Evolutionary conservation across 2,888 invertebrate species (phyloP).

Genomic region (Hirudinaria manillensis): DNA sequence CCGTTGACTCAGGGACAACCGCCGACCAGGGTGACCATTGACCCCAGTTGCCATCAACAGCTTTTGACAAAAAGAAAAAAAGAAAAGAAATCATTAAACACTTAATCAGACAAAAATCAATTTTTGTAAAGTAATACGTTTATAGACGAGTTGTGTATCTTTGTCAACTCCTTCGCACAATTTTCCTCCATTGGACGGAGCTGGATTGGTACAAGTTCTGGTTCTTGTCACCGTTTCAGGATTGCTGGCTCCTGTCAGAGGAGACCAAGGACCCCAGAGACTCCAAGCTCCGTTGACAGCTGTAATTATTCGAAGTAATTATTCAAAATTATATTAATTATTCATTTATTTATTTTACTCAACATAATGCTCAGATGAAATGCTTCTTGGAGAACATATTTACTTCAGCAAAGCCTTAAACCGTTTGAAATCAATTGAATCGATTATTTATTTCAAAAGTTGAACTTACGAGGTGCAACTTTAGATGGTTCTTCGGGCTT

Average conservation of each 20-base stretch:
- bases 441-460: not conserved
- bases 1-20: not conserved
- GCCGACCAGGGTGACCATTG: constrained; percentile 12
- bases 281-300: constrained; percentile 17
- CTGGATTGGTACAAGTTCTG: constrained; percentile 16
- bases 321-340: no score
- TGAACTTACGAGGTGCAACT: constrained; percentile 13
- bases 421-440: no score
- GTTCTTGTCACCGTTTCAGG: constrained; percentile 14
- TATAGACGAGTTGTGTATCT: constrained; percentile 21
- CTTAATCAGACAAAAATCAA: no score
- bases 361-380: no score
- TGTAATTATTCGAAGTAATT: not conserved
- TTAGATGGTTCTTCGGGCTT: no score
- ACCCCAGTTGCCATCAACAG: constrained; percentile 16
- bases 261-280: constrained; percentile 15
- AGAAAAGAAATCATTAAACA: not conserved
- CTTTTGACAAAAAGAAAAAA: no score
- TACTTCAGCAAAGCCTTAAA: no score
- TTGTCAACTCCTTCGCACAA: constrained; percentile 3
- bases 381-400: no score
- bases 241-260: not conserved
- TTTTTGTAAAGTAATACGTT: constrained; percentile 1
- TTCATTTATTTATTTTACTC: no score
- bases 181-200: constrained; percentile 13